These are phyloP conservation scores for Himalopsyche japonica DNA, from an alignment of 2,888 invertebrate genomes.

Conservation along the genomic window DNA sequence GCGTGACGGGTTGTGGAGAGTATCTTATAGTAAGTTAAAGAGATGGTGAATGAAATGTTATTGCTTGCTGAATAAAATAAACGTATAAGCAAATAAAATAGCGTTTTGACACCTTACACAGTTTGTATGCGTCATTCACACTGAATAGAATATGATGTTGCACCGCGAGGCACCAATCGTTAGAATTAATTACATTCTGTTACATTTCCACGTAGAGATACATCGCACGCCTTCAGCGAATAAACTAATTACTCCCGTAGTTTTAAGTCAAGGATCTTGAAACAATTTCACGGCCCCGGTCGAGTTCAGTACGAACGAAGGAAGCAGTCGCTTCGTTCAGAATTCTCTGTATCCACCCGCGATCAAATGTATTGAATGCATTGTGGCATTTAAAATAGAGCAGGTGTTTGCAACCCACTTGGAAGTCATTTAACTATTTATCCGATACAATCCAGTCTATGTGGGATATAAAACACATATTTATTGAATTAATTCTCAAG, in stretches of 20 bases:
- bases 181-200: background rate
- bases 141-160: background rate
- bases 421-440: background rate
- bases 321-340: background rate
- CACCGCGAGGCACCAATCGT: background rate
- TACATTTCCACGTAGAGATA: background rate
- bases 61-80: no score
- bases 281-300: constrained; percentile 4
- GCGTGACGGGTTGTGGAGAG: no score
- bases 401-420: constrained; percentile 6
- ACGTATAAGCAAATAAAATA: no score
- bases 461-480: background rate
- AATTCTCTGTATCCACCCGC: constrained; percentile 11
- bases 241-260: background rate
- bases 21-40: no score
- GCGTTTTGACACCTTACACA: no score
- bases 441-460: background rate
- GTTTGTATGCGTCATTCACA: background rate
- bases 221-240: background rate
- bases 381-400: constrained; percentile 22
- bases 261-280: background rate
- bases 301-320: background rate
- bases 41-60: no score
- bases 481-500: no score
- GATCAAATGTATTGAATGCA: constrained; percentile 16